Base-by-base conservation (phyloP, 2,888 invertebrate species). In the Coenonympha glycerion region DNA sequence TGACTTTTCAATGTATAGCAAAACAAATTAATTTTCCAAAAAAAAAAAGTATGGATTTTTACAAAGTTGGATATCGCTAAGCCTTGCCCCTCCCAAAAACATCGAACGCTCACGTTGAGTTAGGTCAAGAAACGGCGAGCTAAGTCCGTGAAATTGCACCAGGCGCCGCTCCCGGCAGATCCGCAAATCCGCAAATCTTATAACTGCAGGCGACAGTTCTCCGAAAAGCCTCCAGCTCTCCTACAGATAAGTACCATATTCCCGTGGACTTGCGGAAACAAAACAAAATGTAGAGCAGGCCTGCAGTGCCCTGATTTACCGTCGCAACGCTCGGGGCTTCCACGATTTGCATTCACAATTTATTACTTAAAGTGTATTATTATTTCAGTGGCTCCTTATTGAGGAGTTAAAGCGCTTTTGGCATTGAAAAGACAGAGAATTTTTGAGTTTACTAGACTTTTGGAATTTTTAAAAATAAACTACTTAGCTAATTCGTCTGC, bases 291-390 rank as follows among this genome's bases (percentile, higher is more conserved):
- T 84, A 69, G 84, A 82, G 52, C 83, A 74, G 65, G 68, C 60
- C 80, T 78, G 84, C 84, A 84, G 71, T 84, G 85, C 57, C 81
- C 85, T 76, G 73, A 73, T 79, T 84, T 69, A 53, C 49, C 60
- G 60, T 70, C 69, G 74, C 74, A 73, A 66, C 66, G 69, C 66
- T 52, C 42, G 52, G 53, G 53, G 44, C 55, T 49, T 39, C 53
- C 45, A 53, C 46, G 22, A 50, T 53, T 56, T 45, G 31, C 50
- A 48, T 56, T 53, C 15, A 28, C 9, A 48, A 42, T 45, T 51
- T 44, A 44, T 34, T 26, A 24, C 46, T 19, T 15, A 11, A 22
- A 46, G 18, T 2, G 21, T 26, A 28, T 48, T 54, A 30, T 48
- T 18, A 24, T 15, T 39, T 24, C 24, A 39, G 22, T 15, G 15